phyloP scores from a whole-genome alignment of 2,797 vertebrate species.

The Oreochromis grahami region DNA sequence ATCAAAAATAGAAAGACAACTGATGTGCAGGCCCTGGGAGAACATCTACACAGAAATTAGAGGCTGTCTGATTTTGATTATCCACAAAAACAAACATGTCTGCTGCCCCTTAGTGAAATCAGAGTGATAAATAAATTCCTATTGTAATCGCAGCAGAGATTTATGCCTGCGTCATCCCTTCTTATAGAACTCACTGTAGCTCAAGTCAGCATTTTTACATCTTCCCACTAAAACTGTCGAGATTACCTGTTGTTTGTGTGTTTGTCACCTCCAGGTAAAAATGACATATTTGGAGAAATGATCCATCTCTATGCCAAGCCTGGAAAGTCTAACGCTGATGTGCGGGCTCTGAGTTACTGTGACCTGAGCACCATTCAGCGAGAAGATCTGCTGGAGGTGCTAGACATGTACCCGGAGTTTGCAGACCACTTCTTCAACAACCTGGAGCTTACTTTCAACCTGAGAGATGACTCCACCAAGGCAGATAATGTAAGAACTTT shows the following conservation, averaged over 20 bases:
- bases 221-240: not conserved
- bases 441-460: constrained; percentile 95
- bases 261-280: constrained; percentile 84
- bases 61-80: constrained; percentile 47
- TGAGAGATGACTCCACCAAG: constrained; percentile 89
- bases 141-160: not conserved
- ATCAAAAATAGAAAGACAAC: constrained; percentile 56
- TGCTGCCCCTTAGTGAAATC: constrained; percentile 24
- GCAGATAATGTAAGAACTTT: constrained; percentile 53
- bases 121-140: constrained; percentile 9
- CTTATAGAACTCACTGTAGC: not conserved
- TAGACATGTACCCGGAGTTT: constrained; percentile 99
- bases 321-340: constrained; percentile 96
- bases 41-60: constrained; percentile 18
- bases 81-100: constrained; percentile 45
- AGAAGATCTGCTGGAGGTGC: constrained; percentile 93
- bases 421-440: constrained; percentile 95
- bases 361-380: constrained; percentile 97
- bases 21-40: constrained; percentile 24
- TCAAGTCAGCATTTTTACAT: not conserved
- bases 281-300: constrained; percentile 99
- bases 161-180: not conserved
- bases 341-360: constrained; percentile 95
- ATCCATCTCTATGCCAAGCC: constrained; percentile 94
- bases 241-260: constrained; percentile 1